Conservation (phyloP, 2,888 invertebrate genomes). For the Anticlea derivata region DNA sequence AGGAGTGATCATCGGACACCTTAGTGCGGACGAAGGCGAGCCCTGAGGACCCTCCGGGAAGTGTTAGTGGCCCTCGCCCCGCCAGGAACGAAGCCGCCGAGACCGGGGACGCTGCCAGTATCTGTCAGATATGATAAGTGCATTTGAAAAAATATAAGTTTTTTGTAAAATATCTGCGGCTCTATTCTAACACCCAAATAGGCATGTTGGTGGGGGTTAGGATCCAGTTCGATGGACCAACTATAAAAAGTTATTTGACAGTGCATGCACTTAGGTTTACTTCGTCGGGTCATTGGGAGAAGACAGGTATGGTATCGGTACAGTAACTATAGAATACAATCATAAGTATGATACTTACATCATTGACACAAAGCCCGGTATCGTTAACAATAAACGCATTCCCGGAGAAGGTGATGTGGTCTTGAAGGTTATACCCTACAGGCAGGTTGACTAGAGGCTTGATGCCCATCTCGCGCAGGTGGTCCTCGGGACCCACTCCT, state of each 20-base stretch:
- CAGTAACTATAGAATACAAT: too few relatives aligned
- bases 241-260: too few relatives aligned
- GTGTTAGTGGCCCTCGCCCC: constrained; percentile 88
- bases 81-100: constrained; percentile 86
- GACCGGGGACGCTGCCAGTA: constrained; percentile 72
- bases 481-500: constrained; percentile 88
- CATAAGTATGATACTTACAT: constrained; percentile 80
- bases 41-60: constrained; percentile 91
- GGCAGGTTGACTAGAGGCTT: constrained; percentile 86
- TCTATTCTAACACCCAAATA: too few relatives aligned
- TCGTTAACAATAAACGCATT: constrained; percentile 89
- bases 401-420: constrained; percentile 89
- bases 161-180: too few relatives aligned
- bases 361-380: constrained; percentile 85
- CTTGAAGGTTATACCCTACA: constrained; percentile 92
- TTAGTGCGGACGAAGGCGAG: constrained; percentile 89
- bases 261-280: too few relatives aligned
- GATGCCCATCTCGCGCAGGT: constrained; percentile 85
- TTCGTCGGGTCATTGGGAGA: too few relatives aligned
- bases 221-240: too few relatives aligned
- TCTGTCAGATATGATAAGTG: constrained; percentile 41
- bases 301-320: too few relatives aligned
- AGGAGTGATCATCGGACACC: constrained; percentile 82
- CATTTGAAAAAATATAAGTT: too few relatives aligned
- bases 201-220: too few relatives aligned